A percentile compares a stretch with the other conserved stretches of the same genome.
phyloP scores from a whole-genome alignment of 2,113 vertebrate species.

The Verasper variegatus region DNA sequence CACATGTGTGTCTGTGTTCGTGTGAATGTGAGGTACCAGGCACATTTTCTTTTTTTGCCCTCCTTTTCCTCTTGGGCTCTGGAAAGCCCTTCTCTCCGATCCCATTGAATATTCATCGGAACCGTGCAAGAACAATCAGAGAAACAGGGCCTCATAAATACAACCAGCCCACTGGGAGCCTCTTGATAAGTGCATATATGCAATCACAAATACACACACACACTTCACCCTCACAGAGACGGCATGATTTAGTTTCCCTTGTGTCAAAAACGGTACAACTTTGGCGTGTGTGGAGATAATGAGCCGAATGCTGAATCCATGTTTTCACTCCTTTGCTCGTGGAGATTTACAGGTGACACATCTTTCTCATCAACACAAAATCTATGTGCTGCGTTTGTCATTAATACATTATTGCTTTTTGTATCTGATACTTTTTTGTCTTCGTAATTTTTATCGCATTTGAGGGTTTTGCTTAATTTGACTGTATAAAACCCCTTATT shows the following conservation, averaged over 20 bases:
- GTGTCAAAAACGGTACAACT: conserved; percentile 11
- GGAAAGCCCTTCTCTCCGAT: conserved; percentile 61
- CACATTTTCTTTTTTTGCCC: conserved; percentile 69
- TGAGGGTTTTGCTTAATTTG: not conserved
- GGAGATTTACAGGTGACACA: not conserved
- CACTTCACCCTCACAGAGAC: conserved; percentile 25
- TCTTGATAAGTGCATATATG: conserved; percentile 62
- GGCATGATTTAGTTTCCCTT: conserved; percentile 23
- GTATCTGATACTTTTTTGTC: not conserved
- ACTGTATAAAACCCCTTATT: too few species aligned
- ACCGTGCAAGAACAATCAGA: conserved; percentile 70
- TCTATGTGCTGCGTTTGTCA: not conserved
- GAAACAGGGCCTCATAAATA: conserved; percentile 77
- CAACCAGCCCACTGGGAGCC: conserved; percentile 69
- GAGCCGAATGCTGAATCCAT: not conserved
- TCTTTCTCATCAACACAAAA: not conserved
- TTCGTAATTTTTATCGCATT: not conserved
- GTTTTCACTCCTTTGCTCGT: not conserved
- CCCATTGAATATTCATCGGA: conserved; percentile 80
- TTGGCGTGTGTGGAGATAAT: not conserved
- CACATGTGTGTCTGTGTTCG: conserved; percentile 33
- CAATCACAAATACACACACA: conserved; percentile 64
- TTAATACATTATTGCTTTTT: not conserved
- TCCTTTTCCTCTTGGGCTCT: conserved; percentile 69
- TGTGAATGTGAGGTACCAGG: conserved; percentile 53